Evolutionary conservation across 2,888 invertebrate genomes (phyloP), one percentile per base, ranked within the genome.

Genomic region (Trileptium ribeirensis): DNA sequence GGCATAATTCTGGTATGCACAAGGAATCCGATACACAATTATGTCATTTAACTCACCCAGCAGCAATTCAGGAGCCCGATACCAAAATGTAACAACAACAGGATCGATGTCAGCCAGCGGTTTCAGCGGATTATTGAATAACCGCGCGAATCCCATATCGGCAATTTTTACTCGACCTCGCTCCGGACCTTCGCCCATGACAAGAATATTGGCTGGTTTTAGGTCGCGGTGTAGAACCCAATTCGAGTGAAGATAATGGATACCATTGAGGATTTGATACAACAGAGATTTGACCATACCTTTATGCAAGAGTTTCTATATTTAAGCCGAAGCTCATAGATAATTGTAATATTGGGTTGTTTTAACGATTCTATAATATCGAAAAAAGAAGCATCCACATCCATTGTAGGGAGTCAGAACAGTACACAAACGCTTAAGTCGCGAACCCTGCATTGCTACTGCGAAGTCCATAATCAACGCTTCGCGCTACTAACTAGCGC

Each of bases 11-110:
- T n/a, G n/a, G n/a, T n/a, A n/a, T n/a, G n/a, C n/a, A n/a, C n/a
- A n/a, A n/a, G n/a, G n/a, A n/a, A n/a, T n/a, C n/a, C n/a, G n/a
- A n/a, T n/a, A n/a, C n/a, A n/a, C n/a, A n/a, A n/a, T n/a, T n/a
- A n/a, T n/a, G n/a, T 19, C 64, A n/a, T 64, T 29, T 89, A 64
- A 19, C n/a, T 19, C 36, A 75, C 77, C 91, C 1, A 91, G 88
- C 34, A 91, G 86, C 67, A 91, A 85, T 84, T 99, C 99, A 0
- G 98, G 98, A 0, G 99, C 99, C 88, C 99, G 92, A 90, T 99
- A 99, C 97, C 99, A 99, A 90, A 99, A 99, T 84, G 99, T 99
- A 0, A 99, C 99, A 70, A 99, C 99, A 0, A 99, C 99, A 1
- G 99, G 99, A 91, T 99, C 99, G 85, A 99, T 91, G 90, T 99